phyloP scores from a whole-genome alignment of 92 coral and sea anemone species.

The Montipora capitata region DNA sequence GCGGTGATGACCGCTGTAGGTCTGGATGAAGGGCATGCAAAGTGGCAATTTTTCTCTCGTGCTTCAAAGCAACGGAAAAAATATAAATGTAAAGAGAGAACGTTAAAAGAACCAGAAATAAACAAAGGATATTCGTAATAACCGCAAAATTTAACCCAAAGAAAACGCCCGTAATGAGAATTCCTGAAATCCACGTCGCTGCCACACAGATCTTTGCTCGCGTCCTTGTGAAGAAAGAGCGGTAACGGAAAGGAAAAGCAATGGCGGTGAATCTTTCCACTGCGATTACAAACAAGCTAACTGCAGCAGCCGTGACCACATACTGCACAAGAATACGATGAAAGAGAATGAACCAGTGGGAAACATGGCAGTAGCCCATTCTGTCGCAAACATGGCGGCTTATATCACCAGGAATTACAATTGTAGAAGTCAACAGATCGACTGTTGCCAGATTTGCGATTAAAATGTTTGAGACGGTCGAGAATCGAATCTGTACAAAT shows the following conservation, averaged over 20 bases:
- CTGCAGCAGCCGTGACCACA: slow-evolving; percentile 31
- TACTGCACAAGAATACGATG: slow-evolving; percentile 36
- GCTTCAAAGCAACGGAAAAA: slow-evolving; percentile 39
- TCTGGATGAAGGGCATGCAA: background rate
- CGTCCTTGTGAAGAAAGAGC: slow-evolving; percentile 23
- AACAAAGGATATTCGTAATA: background rate
- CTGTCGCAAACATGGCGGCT: slow-evolving; percentile 24
- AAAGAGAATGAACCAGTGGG: background rate
- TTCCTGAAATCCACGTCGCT: slow-evolving; percentile 26
- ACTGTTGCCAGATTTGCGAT: slow-evolving; percentile 42
- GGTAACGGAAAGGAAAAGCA: slow-evolving; percentile 42
- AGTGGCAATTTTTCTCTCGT: slow-evolving; percentile 37
- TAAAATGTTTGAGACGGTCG: slow-evolving; percentile 48
- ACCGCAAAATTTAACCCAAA: slow-evolving; percentile 8
- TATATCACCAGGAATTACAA: slow-evolving; percentile 51
- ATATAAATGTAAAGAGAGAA: slow-evolving; percentile 30
- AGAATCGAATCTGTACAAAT: slow-evolving; percentile 41
- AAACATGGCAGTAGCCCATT: slow-evolving; percentile 26
- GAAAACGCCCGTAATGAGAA: slow-evolving; percentile 26
- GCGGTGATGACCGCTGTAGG: background rate
- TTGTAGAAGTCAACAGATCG: slow-evolving; percentile 20
- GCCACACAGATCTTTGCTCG: slow-evolving; percentile 23
- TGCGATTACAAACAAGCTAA: slow-evolving; percentile 32
- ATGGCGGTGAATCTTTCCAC: slow-evolving; percentile 46
- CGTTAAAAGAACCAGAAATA: slow-evolving; percentile 27